Conservation (phyloP, 2,888 invertebrate genomes). For the Venusia cambrica region DNA sequence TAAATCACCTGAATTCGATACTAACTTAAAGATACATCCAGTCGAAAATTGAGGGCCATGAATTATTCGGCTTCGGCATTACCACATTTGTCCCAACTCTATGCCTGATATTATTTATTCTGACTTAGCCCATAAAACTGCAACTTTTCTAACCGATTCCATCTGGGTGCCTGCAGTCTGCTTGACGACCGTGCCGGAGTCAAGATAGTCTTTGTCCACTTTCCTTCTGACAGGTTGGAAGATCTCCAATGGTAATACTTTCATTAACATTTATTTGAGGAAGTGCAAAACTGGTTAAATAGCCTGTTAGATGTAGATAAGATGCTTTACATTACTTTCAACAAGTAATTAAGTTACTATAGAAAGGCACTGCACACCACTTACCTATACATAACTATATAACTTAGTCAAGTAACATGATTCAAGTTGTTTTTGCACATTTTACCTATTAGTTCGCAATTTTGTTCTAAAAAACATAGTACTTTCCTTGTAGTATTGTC, state of each 20-base stretch:
- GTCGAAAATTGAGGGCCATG: too few relatives aligned
- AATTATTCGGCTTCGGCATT: conserved; percentile 4
- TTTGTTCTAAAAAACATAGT: too few relatives aligned
- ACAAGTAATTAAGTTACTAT: too few relatives aligned
- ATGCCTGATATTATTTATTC: conserved; percentile 12
- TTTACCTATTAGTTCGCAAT: too few relatives aligned
- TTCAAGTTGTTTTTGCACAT: too few relatives aligned
- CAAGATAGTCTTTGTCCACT: conserved; percentile 21
- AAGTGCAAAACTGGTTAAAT: conserved; percentile 16
- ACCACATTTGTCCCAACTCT: conserved; percentile 3
- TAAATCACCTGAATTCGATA: too few relatives aligned
- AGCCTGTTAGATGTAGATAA: conserved; percentile 6
- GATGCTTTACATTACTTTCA: not conserved
- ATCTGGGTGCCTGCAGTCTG: conserved; percentile 14
- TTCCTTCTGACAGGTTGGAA: conserved; percentile 18
- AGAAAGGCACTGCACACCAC: too few relatives aligned
- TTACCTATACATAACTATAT: too few relatives aligned
- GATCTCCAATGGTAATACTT: conserved; percentile 18
- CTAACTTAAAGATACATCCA: too few relatives aligned
- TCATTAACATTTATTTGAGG: conserved; percentile 17
- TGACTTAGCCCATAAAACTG: conserved; percentile 13
- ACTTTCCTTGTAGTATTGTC: too few relatives aligned
- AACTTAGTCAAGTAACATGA: too few relatives aligned
- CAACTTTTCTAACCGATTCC: conserved; percentile 16
- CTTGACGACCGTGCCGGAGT: conserved; percentile 12